These are phyloP conservation scores for Amphimallon solstitiale DNA, from an alignment of 2,888 invertebrate species.

Conservation along the genomic window DNA sequence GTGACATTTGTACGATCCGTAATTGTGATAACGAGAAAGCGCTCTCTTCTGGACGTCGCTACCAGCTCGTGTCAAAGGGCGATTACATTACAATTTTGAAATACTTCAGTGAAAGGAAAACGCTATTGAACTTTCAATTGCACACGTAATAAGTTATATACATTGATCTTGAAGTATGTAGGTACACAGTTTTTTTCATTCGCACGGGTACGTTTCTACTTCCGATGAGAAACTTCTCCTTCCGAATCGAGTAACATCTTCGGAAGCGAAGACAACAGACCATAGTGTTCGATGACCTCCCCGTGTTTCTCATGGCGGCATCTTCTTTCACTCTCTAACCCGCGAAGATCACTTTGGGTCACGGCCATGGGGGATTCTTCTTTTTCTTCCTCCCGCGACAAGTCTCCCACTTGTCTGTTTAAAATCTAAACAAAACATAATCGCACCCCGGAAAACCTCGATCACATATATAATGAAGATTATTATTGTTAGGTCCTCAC, in stretches of 20 bases:
- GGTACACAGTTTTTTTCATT: slow-evolving; percentile 20
- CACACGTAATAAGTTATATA: slow-evolving; percentile 41
- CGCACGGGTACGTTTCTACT: slow-evolving; percentile 23
- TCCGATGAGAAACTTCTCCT: slow-evolving; percentile 35
- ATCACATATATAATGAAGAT: slow-evolving; percentile 45
- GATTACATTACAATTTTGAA: slow-evolving; percentile 41
- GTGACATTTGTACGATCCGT: not conserved
- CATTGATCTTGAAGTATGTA: slow-evolving; percentile 21
- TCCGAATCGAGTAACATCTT: slow-evolving; percentile 41
- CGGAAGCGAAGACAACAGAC: slow-evolving; percentile 38
- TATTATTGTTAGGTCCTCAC: slow-evolving; percentile 36
- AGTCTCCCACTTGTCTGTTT: slow-evolving; percentile 42
- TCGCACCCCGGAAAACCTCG: slow-evolving; percentile 18
- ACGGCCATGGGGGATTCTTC: slow-evolving; percentile 46
- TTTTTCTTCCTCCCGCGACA: slow-evolving; percentile 33
- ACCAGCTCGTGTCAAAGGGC: slow-evolving; percentile 47
- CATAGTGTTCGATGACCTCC: slow-evolving; percentile 43
- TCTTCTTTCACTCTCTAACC: slow-evolving; percentile 46
- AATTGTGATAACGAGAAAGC: slow-evolving; percentile 27
- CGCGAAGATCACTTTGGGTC: slow-evolving; percentile 46
- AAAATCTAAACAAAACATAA: slow-evolving; percentile 24
- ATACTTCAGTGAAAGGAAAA: slow-evolving; percentile 46
- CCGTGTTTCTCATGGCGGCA: not conserved
- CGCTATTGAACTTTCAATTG: slow-evolving; percentile 45
- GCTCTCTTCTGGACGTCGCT: slow-evolving; percentile 20